Evolutionary conservation across 2,113 vertebrate genomes (phyloP).

Genomic region (Ardeotis arabs): DNA sequence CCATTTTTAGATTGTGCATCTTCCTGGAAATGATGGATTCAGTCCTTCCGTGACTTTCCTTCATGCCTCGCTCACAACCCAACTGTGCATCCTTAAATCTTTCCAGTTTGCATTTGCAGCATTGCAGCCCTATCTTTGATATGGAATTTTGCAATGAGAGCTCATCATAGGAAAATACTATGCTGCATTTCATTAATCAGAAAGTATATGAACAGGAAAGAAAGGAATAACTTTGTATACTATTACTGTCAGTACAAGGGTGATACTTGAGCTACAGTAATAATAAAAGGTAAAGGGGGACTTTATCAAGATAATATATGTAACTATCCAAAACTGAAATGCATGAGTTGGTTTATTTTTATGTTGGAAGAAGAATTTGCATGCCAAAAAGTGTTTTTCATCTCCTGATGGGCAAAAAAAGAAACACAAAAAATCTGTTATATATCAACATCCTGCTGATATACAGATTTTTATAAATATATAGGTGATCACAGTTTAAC

Average conservation of each 20-base stretch:
- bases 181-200: conserved; percentile 8
- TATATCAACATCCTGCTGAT: background rate
- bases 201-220: background rate
- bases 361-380: background rate
- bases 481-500: background rate
- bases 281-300: background rate
- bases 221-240: background rate
- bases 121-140: background rate
- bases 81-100: background rate
- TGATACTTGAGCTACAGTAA: background rate
- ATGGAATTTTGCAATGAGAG: background rate
- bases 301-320: background rate
- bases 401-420: background rate
- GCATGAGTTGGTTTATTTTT: background rate
- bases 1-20: background rate
- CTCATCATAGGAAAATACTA: background rate
- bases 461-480: background rate
- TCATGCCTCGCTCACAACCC: background rate
- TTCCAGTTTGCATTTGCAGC: background rate
- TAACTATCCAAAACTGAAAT: background rate
- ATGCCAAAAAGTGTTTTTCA: background rate
- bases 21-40: background rate
- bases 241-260: background rate
- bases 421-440: background rate
- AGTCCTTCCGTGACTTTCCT: background rate